Evolutionary conservation across 2,797 vertebrate species (phyloP).

Genomic region (Rhabdomys pumilio): DNA sequence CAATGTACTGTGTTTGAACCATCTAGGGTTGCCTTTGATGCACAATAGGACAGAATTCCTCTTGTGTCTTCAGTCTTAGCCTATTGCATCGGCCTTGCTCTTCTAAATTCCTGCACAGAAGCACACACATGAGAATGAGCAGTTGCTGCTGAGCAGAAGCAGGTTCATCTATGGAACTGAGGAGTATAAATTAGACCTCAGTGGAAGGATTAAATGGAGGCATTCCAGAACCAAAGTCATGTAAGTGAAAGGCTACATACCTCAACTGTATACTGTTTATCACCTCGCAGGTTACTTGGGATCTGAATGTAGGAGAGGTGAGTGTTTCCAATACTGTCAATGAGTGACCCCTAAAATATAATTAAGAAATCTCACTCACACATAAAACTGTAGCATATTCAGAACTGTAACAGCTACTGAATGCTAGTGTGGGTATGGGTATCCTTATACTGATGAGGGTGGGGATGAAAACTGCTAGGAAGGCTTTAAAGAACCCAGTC

Average conservation of each 20-base stretch:
- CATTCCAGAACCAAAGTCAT: neutral
- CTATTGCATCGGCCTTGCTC: neutral
- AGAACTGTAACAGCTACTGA: neutral
- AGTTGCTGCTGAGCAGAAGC: neutral
- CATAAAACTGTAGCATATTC: neutral
- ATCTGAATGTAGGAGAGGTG: neutral
- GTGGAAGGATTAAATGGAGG: neutral
- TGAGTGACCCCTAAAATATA: neutral
- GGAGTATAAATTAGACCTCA: neutral
- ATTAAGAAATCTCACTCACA: neutral
- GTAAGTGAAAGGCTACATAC: neutral
- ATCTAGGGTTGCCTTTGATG: conserved; percentile 50
- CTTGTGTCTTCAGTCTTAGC: neutral
- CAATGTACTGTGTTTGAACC: neutral
- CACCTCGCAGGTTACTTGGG: neutral
- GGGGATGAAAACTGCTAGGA: neutral
- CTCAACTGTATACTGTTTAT: neutral
- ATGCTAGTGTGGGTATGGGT: neutral
- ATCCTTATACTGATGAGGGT: neutral
- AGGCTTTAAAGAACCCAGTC: neutral
- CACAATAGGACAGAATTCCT: conserved; percentile 10
- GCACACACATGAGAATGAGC: neutral
- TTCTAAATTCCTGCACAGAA: neutral
- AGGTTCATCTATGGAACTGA: neutral
- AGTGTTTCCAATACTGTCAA: neutral